Percentiles rank a stretch among this genome's conserved stretches.
phyloP scores from a whole-genome alignment of 2,113 vertebrate species.

The Sterna hirundo region DNA sequence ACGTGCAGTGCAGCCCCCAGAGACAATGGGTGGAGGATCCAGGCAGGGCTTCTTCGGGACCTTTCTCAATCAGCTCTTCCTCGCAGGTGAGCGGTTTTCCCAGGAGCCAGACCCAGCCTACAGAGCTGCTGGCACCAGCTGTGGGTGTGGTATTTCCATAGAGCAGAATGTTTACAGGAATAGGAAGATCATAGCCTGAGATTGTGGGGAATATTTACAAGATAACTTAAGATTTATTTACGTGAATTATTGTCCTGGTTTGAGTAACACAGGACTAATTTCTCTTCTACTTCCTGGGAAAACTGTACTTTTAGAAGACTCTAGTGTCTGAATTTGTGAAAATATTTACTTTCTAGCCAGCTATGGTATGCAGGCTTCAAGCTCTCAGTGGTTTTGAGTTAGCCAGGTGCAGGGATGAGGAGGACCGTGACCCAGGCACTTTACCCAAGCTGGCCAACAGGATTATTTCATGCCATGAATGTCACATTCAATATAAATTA shows the following conservation, averaged over 20 bases:
- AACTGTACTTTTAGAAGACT: not conserved
- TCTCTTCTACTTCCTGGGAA: not conserved
- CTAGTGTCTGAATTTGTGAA: not conserved
- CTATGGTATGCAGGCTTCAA: not conserved
- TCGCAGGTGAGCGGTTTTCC: not conserved
- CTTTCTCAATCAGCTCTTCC: not conserved
- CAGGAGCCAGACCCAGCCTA: not conserved
- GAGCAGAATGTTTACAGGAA: not conserved
- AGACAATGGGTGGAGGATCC: not conserved
- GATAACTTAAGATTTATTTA: not conserved
- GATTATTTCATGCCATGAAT: not conserved
- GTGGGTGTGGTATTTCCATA: not conserved
- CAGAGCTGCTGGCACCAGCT: not conserved
- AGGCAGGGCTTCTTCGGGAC: not conserved
- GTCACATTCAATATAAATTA: not conserved
- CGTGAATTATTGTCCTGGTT: not conserved
- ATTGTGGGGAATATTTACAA: not conserved
- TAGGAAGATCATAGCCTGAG: not conserved
- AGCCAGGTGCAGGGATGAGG: not conserved
- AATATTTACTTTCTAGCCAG: not conserved
- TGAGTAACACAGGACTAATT: not conserved
- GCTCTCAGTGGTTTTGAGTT: not conserved
- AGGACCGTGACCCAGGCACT: not conserved
- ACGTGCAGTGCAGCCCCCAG: not conserved
- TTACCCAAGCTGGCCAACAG: not conserved